A percentile compares a stretch with the other conserved stretches of the same genome.
Conservation (phyloP, 1,140 invertebrate genomes). For the Cotesia glomerata region DNA sequence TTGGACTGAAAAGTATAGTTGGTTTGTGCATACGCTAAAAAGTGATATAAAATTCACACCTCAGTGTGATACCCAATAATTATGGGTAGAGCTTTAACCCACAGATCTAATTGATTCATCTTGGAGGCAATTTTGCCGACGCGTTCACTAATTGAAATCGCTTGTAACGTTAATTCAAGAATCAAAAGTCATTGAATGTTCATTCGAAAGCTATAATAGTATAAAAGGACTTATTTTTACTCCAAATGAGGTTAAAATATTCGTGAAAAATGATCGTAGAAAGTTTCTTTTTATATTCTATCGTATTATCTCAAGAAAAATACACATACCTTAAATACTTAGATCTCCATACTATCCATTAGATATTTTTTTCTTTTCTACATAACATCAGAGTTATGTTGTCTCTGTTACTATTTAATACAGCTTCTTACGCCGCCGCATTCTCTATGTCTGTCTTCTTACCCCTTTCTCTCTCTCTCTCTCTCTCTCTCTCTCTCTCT, state of each 20-base stretch:
- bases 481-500: background rate
- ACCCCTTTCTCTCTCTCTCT: background rate
- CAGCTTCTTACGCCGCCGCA: too few relatives aligned
- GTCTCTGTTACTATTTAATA: too few relatives aligned
- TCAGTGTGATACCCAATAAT: background rate
- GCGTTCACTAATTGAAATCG: conserved; percentile 14
- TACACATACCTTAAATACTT: conserved; percentile 1
- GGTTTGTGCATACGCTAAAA: background rate
- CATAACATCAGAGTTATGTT: background rate
- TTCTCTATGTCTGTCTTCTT: background rate
- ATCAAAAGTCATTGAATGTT: conserved; percentile 12
- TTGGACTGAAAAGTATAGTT: too few relatives aligned
- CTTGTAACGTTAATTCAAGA: background rate
- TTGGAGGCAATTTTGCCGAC: background rate
- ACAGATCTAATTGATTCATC: conserved; percentile 13
- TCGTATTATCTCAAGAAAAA: conserved; percentile 9
- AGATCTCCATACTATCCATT: background rate
- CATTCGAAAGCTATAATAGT: background rate
- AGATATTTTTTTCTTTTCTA: background rate
- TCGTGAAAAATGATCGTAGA: background rate
- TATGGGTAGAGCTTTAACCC: background rate
- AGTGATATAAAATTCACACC: background rate
- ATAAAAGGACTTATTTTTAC: background rate
- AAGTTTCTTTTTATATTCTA: conserved; percentile 14
- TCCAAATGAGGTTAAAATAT: background rate